Evolutionary conservation across 2,113 vertebrate genomes (phyloP).

Genomic region (Crocuta crocuta): DNA sequence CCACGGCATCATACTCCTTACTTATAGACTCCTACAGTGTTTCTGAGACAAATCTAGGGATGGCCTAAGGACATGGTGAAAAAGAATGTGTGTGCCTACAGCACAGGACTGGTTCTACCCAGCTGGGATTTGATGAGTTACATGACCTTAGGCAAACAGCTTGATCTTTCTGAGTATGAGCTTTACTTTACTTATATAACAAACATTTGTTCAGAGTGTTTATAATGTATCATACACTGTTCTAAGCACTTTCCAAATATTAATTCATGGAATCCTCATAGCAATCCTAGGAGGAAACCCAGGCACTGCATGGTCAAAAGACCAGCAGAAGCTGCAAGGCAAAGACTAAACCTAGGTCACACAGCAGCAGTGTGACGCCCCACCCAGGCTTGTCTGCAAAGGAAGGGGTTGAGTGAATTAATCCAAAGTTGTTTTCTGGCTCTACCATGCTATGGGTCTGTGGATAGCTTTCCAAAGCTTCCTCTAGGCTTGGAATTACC

Average conservation of each 20-base stretch:
- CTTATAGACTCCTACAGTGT: not conserved
- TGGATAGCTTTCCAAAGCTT: not conserved
- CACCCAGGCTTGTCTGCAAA: not conserved
- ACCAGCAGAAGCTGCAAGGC: too few species aligned
- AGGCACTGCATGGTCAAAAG: not conserved
- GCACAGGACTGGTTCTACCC: not conserved
- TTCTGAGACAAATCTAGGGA: not conserved
- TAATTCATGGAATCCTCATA: not conserved
- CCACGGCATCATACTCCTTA: not conserved
- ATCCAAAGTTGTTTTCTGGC: not conserved
- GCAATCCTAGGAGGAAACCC: not conserved
- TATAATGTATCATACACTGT: not conserved
- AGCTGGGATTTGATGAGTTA: not conserved
- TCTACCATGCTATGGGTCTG: not conserved
- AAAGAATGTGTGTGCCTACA: not conserved
- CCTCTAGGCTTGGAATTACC: not conserved
- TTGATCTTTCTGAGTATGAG: not conserved
- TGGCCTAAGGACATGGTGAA: too few species aligned
- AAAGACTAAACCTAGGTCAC: not conserved
- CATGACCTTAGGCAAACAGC: not conserved
- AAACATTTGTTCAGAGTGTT: slow-evolving; percentile 20
- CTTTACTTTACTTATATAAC: slow-evolving; percentile 11
- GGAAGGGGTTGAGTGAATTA: not conserved
- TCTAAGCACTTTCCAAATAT: slow-evolving; percentile 8
- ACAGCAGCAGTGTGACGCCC: not conserved